Base-by-base conservation (phyloP, 2,888 invertebrate genomes). In the Drosophila prolongata region DNA sequence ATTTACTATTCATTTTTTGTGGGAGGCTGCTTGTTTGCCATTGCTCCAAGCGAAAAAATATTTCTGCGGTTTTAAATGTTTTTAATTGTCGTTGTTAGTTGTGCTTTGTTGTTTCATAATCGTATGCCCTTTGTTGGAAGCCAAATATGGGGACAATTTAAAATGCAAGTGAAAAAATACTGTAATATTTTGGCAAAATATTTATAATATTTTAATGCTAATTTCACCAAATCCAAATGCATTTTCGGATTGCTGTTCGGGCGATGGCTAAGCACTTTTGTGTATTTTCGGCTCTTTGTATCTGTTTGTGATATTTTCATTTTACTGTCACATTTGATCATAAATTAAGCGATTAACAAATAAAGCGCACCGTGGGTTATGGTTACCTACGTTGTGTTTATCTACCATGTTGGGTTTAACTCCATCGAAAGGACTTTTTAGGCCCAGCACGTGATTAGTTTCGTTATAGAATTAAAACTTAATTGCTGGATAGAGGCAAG, bases 201-300 rank as follows among this genome's bases (percentile, higher is more conserved):
- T 89, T 90, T 89, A 90, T 90, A 87, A 89, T 87, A 87, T 87
- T 87, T 89, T 89, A 89, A 89, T 90, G 90, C 90, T 87, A 89
- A 90, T 90, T 90, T 86, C 74, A 73, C 75, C 79, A 84, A 87
- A 88, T 84, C 70, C 81, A 61, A 68, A 71, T 50, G 49, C 60
- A 67, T 69, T 78, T 72, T 62, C 52, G 37, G n/a, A 19, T 37
- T 55, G 16, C 35, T 44, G 50, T 59, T 16, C 47, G 58, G 58
- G 27, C 69, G 60, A 55, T 40, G 42, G 49, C 73, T 70, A 75
- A 78, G 73, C 76, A 75, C 70, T 57, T 56, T 66, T 67, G 58
- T 34, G 19, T 54, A 49, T 54, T 59, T 66, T 42, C 37, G 59
- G 37, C 43, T 27, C 55, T 57, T 71, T 74, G 80, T 82, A 84